Evolutionary conservation across 1,140 invertebrate species (phyloP).

Genomic region (Drosophila subobscura): DNA sequence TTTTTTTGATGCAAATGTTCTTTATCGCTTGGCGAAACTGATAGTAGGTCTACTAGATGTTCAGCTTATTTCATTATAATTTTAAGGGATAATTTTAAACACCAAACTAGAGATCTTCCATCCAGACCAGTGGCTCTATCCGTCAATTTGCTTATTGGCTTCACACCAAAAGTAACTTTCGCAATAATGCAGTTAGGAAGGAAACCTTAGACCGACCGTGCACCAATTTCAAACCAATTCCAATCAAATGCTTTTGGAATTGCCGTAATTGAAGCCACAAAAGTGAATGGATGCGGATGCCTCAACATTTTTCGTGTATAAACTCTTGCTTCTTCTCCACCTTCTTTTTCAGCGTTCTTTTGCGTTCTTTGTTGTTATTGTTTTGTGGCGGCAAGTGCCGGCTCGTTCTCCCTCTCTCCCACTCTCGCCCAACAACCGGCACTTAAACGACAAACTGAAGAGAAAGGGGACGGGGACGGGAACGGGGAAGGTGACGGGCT

Average conservation of each 20-base stretch:
- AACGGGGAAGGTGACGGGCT: constrained; percentile 11
- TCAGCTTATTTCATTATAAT: too few relatives aligned
- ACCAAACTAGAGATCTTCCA: too few relatives aligned
- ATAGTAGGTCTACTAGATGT: constrained; percentile 2
- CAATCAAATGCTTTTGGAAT: constrained; percentile 17
- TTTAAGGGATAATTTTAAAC: too few relatives aligned
- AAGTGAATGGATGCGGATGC: constrained; percentile 42
- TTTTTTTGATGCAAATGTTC: constrained; percentile 8
- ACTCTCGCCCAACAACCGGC: constrained; percentile 34
- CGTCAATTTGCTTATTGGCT: too few relatives aligned
- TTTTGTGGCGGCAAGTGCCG: constrained; percentile 64
- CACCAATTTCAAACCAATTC: constrained; percentile 18
- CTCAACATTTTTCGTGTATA: constrained; percentile 55
- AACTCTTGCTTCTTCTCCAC: constrained; percentile 54
- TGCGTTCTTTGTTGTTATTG: constrained; percentile 67
- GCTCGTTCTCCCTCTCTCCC: constrained; percentile 39
- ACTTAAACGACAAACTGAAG: constrained; percentile 46
- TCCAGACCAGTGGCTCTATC: too few relatives aligned
- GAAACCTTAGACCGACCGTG: neutral
- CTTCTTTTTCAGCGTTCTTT: constrained; percentile 36
- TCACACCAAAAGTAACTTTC: too few relatives aligned
- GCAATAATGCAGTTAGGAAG: too few relatives aligned
- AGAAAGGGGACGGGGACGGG: neutral
- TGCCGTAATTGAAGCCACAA: constrained; percentile 3
- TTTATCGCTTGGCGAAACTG: constrained; percentile 20